Evolutionary conservation across 2,113 vertebrate species (phyloP).

Genomic region (Dasyornis broadbenti): DNA sequence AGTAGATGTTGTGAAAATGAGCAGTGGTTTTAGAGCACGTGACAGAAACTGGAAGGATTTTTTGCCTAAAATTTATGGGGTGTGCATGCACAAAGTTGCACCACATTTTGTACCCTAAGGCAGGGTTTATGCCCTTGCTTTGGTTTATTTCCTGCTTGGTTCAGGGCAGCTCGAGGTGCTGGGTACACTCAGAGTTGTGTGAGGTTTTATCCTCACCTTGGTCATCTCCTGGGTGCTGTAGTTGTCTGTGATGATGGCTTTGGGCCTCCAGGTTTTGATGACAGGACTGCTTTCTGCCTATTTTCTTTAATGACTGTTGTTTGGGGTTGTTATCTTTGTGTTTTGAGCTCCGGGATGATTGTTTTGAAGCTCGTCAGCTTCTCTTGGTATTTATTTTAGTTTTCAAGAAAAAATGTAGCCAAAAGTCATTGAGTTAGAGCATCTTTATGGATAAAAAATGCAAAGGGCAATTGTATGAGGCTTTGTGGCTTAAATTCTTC

Average conservation of each 20-base stretch:
- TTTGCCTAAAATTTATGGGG: neutral
- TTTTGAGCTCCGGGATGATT: neutral
- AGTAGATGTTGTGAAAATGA: neutral
- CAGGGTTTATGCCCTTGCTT: neutral
- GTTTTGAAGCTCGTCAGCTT: neutral
- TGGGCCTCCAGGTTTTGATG: neutral
- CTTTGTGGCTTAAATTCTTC: neutral
- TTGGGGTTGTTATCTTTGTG: neutral
- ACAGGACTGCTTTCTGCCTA: neutral
- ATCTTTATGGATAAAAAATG: neutral
- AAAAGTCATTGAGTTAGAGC: neutral
- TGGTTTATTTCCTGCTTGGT: neutral
- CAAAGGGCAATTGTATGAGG: neutral
- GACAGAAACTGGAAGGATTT: neutral
- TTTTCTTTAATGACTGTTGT: neutral
- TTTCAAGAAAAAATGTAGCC: neutral
- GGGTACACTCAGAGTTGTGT: neutral
- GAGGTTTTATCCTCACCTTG: neutral
- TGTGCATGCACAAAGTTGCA: neutral
- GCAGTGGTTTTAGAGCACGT: fast-evolving
- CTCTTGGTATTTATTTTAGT: neutral
- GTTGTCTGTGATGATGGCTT: neutral
- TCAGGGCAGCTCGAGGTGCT: neutral
- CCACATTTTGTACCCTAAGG: neutral
- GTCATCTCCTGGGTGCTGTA: neutral